Base-by-base conservation (phyloP, 2,113 vertebrate species). In the Ramphastos sulfuratus region DNA sequence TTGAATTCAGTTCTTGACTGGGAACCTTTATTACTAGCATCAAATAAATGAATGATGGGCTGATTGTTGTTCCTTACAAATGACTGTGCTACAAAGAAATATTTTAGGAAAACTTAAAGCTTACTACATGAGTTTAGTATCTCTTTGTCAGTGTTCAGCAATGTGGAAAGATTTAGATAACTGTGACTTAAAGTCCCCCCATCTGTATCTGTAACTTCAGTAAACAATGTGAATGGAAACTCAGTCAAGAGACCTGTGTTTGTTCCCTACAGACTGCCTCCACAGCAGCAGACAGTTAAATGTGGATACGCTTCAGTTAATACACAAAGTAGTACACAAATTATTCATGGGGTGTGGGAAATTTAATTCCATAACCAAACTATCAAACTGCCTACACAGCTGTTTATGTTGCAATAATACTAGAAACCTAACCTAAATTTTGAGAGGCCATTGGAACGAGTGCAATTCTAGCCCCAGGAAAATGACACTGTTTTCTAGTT, bases 361-460 rank as follows among this genome's bases (percentile, higher is more conserved):
- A 90, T 85, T 80, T 81, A 94, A 78, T 76, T 90, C 92, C 44
- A 88, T 58, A 90, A 90, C 52, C 92, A 93, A 95, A 93, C 92
- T 39, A 95, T 58, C 54, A 81, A 93, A 92, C 65, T 88, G 61
- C 82, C 2, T 2, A 58, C 74, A 77, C 85, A 94, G 82, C 93
- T 95, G 85, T 74, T 95, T 90, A 78, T 80, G 61, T 81, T 60
- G 80, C 54, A 92, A 54, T 85, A 86, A 81, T 86, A 88, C 56
- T 58, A 81, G 65, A 83, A 94, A 93, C 54, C 37, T 86, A 93
- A 92, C 87, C 75, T 74, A 86, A 94, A 74, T 60, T 56, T 90
- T 90, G 61, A 90, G 64, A 88, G 82, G 28, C 37, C 37, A 56
- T 5, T 81, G 85, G 58, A 95, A 88, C 66, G 79, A 70, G 82